Conservation (phyloP, 2,888 invertebrate genomes). For the Netelia melanura region DNA sequence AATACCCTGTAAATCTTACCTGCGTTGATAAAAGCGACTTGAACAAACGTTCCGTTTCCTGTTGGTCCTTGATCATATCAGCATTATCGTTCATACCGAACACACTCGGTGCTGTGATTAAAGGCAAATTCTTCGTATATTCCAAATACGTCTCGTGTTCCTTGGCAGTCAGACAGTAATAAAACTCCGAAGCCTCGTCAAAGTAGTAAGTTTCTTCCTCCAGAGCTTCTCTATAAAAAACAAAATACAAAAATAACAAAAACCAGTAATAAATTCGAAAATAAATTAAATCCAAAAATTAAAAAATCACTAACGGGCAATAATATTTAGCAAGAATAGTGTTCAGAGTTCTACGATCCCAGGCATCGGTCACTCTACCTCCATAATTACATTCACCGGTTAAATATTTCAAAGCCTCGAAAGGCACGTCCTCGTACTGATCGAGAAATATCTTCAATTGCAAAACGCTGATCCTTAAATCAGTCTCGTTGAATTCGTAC, state of each 20-base stretch:
- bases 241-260: neutral
- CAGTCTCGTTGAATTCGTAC: slow-evolving; percentile 98
- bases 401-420: slow-evolving; percentile 94
- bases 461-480: slow-evolving; percentile 94
- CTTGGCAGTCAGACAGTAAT: slow-evolving; percentile 90
- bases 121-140: slow-evolving; percentile 90
- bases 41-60: slow-evolving; percentile 93
- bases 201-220: slow-evolving; percentile 76
- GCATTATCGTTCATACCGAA: slow-evolving; percentile 98
- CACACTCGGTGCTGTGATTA: slow-evolving; percentile 92
- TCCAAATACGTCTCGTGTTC: slow-evolving; percentile 90
- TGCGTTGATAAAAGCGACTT: slow-evolving; percentile 91
- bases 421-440: slow-evolving; percentile 93
- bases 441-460: slow-evolving; percentile 95
- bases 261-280: neutral
- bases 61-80: slow-evolving; percentile 96
- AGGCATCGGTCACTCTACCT: slow-evolving; percentile 97
- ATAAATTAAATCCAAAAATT: neutral
- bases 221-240: slow-evolving; percentile 76
- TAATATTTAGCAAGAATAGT: slow-evolving; percentile 94
- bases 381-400: slow-evolving; percentile 99
- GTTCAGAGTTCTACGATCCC: slow-evolving; percentile 95
- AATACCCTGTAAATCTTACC: slow-evolving; percentile 84
- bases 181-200: slow-evolving; percentile 84
- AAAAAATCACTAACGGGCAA: slow-evolving; percentile 86